Base-by-base conservation (phyloP, 2,888 invertebrate species). In the Drosophila mettleri region DNA sequence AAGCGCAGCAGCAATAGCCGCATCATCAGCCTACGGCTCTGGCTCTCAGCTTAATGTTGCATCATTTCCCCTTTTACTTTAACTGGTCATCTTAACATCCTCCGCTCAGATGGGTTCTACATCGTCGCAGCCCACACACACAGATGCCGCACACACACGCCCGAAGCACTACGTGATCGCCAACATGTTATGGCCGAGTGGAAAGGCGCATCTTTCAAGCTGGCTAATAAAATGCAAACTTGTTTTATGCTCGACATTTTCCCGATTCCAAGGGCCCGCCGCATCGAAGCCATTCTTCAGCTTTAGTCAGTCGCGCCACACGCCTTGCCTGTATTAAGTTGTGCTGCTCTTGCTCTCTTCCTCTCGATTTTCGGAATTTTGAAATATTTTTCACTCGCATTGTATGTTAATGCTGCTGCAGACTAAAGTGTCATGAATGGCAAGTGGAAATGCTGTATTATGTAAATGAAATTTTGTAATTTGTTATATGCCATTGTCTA, bases 111-210 rank as follows among this genome's bases (percentile, higher is more conserved):
- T 38, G 9, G 22, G 66, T 48, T 65, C 64, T 64, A 16, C 45
- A n/a, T n/a, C 22, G 2, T 5, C 7, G 24, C 45, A 39, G 45
- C 31, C 53, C 62, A 61, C 59, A 70, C 66, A 68, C 60, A 59
- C 31, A 14, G n/a, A n/a, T n/a, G n/a, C n/a, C 39, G 5, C 22
- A n/a, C 22, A 14, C 6, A 7, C 14, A 5, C 12, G n/a, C n/a
- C n/a, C n/a, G n/a, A n/a, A n/a, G n/a, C n/a, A n/a, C 71, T 75
- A 80, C 86, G 78, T 85, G 83, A 69, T 78, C 45, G 59, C 39
- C 58, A 55, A 24, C 65, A 58, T 51, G 67, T 34, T 34, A 34
- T 59, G 49, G 41, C 31, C 22, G 16, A 43, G 34, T 51, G 53
- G 46, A 68, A 68, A 64, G 63, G 41, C 58, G 60, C 63, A 52